Conservation (phyloP, 2,888 invertebrate species). For the Mythimna vitellina region DNA sequence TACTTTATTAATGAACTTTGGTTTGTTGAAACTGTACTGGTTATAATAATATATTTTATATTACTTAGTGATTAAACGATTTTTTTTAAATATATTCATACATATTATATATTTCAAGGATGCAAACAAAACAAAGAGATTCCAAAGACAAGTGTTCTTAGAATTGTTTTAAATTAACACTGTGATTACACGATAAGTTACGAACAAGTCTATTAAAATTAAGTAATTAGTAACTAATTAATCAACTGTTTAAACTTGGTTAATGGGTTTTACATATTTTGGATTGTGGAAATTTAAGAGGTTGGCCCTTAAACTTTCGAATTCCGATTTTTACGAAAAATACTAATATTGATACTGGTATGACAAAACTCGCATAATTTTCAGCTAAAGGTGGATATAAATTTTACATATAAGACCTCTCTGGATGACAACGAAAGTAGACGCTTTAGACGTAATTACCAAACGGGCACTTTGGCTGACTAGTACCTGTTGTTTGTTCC, state of each 20-base stretch:
- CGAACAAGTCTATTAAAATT: conserved; percentile 15
- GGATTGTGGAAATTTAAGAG: neutral
- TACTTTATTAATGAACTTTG: neutral
- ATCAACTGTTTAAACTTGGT: neutral
- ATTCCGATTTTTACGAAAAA: neutral
- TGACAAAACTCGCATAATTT: neutral
- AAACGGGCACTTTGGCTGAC: neutral
- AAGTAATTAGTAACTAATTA: conserved; percentile 14
- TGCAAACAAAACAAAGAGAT: conserved; percentile 1
- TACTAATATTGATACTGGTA: neutral
- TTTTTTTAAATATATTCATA: neutral
- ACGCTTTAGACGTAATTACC: neutral
- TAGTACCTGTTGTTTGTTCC: too few species aligned
- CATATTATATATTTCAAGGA: neutral
- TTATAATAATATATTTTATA: neutral
- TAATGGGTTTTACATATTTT: neutral
- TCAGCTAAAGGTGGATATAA: neutral
- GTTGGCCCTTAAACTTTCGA: too few species aligned
- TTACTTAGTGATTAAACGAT: neutral
- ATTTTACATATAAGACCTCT: neutral
- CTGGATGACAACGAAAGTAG: neutral
- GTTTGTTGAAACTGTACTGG: neutral
- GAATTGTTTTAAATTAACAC: conserved; percentile 25
- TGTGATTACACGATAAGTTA: conserved; percentile 30
- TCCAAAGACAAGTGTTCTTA: conserved; percentile 5